Evolutionary conservation across 2,888 invertebrate species (phyloP).

Genomic region (Xylophagus ater): DNA sequence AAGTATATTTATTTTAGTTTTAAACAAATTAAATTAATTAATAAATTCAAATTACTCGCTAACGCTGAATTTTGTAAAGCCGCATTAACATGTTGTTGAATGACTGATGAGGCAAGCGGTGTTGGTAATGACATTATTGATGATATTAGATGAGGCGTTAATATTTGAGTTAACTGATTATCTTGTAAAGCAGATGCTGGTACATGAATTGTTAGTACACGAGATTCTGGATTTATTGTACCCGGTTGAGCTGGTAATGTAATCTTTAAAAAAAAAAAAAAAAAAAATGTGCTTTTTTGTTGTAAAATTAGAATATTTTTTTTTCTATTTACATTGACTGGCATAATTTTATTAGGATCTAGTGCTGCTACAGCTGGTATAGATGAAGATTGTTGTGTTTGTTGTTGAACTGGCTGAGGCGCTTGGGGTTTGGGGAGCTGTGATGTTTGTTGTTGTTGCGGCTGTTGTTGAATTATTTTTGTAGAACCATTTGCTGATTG

Average conservation of each 20-base stretch:
- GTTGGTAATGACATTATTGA: slow-evolving; percentile 82
- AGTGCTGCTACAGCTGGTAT: slow-evolving; percentile 40
- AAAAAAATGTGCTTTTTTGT: background rate
- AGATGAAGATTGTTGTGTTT: slow-evolving; percentile 22
- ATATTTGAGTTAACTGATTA: slow-evolving; percentile 53
- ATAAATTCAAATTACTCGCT: slow-evolving; percentile 26
- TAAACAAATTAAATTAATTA: slow-evolving; percentile 13
- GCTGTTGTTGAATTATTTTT: slow-evolving; percentile 14
- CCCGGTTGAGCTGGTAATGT: slow-evolving; percentile 73
- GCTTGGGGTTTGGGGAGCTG: slow-evolving; percentile 16
- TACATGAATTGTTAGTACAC: slow-evolving; percentile 80
- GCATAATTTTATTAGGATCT: slow-evolving; percentile 46
- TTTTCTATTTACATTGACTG: slow-evolving; percentile 41
- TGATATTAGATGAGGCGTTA: slow-evolving; percentile 79
- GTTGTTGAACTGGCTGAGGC: slow-evolving; percentile 20
- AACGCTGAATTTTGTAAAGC: slow-evolving; percentile 51
- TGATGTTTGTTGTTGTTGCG: slow-evolving; percentile 14
- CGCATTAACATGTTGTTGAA: slow-evolving; percentile 84
- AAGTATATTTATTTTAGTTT: background rate
- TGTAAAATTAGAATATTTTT: background rate
- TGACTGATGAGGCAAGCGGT: slow-evolving; percentile 63
- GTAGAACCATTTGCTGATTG: slow-evolving; percentile 17
- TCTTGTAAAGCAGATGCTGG: slow-evolving; percentile 75
- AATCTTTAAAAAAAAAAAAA: slow-evolving; percentile 43
- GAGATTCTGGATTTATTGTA: slow-evolving; percentile 51